Base-by-base conservation (phyloP, 2,797 vertebrate genomes). In the Sphaeramia orbicularis region DNA sequence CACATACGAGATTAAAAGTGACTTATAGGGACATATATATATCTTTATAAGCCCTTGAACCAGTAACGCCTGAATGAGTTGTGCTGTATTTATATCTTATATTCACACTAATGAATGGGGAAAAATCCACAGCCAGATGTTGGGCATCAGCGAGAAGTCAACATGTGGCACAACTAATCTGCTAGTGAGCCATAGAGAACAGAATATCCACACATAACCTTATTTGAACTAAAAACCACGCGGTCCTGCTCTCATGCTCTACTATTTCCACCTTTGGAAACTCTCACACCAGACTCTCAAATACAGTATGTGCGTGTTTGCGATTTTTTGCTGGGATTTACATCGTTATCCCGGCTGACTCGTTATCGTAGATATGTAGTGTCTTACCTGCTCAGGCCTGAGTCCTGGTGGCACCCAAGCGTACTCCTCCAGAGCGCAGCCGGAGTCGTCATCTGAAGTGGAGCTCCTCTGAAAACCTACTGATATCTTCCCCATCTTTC, bases 391-490 rank as follows among this genome's bases (percentile, higher is more conserved):
- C 78, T 99, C 97, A 0, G 96, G 96, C 54, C 96, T 91, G 63
- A 99, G 94, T 56, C 97, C 96, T 0, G 97, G 97, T 2, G 97
- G 97, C 8, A 99, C 97, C 97, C 97, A 99, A 0, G 96, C 94
- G 0, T 99, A 99, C 83, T 99, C 97, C 87, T 99, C 97, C 89
- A 99, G 74, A 0, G 96, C 96, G 37, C 97, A 99, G n/a, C 97
- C 97, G 0, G 97, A 99, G 80, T 99, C 97, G 0, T 99, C 97
- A 0, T 99, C 97, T 0, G 97, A 99, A 0, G 97, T 97, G 84
- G 97, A 99, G 85, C 97, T 98, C 84, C 96, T 93, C 90, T 98
- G 97, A 80, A 97, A 98, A 21, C 95, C 97, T 2, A 94, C 92
- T 2, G 94, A 85, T 0, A 95, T 92, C 75, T 96, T 97, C 77